These are phyloP conservation scores for Palythoa grandis DNA, from an alignment of 92 coral and sea anemone species.

Conservation along the genomic window DNA sequence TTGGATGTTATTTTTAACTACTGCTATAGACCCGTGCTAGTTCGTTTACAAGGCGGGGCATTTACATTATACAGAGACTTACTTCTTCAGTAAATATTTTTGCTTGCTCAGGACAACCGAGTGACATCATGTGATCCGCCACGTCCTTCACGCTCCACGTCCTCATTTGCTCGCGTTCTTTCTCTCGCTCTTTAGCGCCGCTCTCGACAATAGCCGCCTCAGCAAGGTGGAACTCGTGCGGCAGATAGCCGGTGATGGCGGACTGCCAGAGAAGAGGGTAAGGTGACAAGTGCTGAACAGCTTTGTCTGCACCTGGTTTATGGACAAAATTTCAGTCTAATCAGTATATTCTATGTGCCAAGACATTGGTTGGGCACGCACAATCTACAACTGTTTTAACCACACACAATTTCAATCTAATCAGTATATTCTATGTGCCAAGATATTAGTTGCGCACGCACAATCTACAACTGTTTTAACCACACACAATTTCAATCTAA, in stretches of 20 bases:
- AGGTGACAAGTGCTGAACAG: slow-evolving; percentile 62
- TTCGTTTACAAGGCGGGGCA: too few species aligned
- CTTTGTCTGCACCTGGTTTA: slow-evolving; percentile 65
- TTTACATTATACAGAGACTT: background rate
- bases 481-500: too few species aligned
- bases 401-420: too few species aligned
- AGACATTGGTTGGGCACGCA: too few species aligned
- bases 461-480: too few species aligned
- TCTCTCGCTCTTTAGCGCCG: slow-evolving; percentile 53
- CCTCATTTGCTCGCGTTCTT: slow-evolving; percentile 46
- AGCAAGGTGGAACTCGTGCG: slow-evolving; percentile 50
- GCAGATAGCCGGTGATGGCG: slow-evolving; percentile 44
- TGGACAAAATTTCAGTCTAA: background rate
- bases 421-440: too few species aligned
- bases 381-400: too few species aligned
- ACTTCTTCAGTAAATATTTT: slow-evolving; percentile 64
- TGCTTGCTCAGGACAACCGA: slow-evolving; percentile 64
- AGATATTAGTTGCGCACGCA: too few species aligned
- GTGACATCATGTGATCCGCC: slow-evolving; percentile 57
- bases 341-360: too few species aligned
- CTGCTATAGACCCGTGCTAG: too few species aligned
- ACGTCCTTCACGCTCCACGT: slow-evolving; percentile 61
- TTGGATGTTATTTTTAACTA: too few species aligned
- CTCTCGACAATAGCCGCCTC: slow-evolving; percentile 52
- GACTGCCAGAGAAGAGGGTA: slow-evolving; percentile 67